phyloP scores from a whole-genome alignment of 2,888 invertebrate species.

The Phortica okadai region DNA sequence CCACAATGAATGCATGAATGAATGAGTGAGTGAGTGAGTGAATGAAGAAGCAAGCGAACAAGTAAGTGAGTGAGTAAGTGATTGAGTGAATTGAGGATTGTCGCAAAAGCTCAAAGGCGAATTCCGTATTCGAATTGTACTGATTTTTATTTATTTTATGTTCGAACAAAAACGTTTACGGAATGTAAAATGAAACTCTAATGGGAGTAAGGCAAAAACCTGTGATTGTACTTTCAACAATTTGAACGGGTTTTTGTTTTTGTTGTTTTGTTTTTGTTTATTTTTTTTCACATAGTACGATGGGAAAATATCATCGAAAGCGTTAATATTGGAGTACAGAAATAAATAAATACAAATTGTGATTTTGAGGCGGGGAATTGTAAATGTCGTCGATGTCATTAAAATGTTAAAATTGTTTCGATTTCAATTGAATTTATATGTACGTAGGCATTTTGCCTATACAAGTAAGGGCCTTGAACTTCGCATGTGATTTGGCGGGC shows the following conservation, averaged over 20 bases:
- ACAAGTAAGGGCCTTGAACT: constrained; percentile 11
- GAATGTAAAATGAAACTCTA: constrained; percentile 64
- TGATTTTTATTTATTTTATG: constrained; percentile 73
- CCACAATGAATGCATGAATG: background rate
- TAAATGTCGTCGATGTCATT: background rate
- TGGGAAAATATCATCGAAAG: constrained; percentile 21
- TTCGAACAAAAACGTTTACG: constrained; percentile 68
- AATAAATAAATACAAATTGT: background rate
- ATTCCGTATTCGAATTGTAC: constrained; percentile 63
- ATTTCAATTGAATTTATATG: constrained; percentile 15
- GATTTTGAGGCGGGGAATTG: background rate
- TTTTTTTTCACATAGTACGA: background rate
- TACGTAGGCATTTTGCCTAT: background rate
- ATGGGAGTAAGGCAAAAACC: constrained; percentile 39
- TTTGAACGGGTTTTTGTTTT: background rate
- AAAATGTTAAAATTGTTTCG: constrained; percentile 25
- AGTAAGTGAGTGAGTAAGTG: constrained; percentile 48
- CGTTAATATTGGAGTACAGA: constrained; percentile 17
- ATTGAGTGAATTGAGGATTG: constrained; percentile 56
- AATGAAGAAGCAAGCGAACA: constrained; percentile 21
- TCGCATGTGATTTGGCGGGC: background rate
- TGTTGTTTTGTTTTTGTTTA: background rate
- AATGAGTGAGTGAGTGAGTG: constrained; percentile 47
- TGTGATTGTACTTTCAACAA: constrained; percentile 8
- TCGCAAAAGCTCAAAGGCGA: constrained; percentile 69